These are phyloP conservation scores for Himalopsyche anomala DNA, from an alignment of 2,888 invertebrate genomes.

Conservation along the genomic window DNA sequence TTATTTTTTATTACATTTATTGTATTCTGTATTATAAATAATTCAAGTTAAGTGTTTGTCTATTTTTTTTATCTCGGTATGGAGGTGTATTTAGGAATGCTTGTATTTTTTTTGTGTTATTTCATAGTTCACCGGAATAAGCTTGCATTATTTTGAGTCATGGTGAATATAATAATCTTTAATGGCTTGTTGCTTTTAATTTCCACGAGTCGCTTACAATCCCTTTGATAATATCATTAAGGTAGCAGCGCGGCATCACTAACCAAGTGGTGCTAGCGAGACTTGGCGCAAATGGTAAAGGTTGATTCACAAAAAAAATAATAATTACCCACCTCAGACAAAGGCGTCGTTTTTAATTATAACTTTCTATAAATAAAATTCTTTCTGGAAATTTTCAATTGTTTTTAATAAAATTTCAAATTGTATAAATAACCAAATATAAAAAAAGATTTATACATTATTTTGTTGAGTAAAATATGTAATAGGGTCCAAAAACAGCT, in stretches of 20 bases:
- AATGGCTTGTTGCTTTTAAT: constrained; percentile 45
- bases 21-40: no score
- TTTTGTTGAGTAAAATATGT: no score
- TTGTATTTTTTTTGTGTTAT: neutral
- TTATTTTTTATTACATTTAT: no score
- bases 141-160: neutral
- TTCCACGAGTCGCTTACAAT: constrained; percentile 43
- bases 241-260: neutral
- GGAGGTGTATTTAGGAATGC: no score
- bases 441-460: no score
- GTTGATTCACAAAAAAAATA: constrained; percentile 14
- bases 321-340: constrained; percentile 32
- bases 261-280: constrained; percentile 22
- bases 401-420: no score
- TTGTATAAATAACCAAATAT: no score
- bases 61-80: no score
- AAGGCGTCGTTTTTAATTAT: neutral
- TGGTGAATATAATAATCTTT: constrained; percentile 12
- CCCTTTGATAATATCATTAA: constrained; percentile 45
- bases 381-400: no score
- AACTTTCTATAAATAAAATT: no score
- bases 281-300: neutral
- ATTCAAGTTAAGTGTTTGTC: no score
- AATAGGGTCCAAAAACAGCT: no score
- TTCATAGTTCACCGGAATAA: neutral